Base-by-base conservation (phyloP, 2,113 vertebrate species). In the Rousettus leschenaultii region DNA sequence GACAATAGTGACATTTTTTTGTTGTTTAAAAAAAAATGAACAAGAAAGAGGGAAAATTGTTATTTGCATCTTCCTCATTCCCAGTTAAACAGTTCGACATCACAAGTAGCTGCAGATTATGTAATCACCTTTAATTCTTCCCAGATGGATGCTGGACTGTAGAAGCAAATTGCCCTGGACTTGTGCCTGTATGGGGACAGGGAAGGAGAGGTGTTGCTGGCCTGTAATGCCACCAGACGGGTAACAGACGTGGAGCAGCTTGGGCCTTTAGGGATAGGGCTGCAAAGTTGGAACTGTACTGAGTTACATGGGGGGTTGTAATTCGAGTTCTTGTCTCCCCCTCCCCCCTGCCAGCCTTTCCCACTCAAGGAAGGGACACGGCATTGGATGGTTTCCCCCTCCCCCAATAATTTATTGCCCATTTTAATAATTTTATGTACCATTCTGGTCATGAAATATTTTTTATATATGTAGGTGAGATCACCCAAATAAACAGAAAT, bases 101-200 rank as follows among this genome's bases (percentile, higher is more conserved):
- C 19, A 51, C 70, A 55, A 63, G 40, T 35, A 86, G 74, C 95
- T 93, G 70, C 68, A 33, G 86, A 84, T 57, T 86, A 38, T 89
- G 48, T 71, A 85, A 85, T 89, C 73, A 96, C 89, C 82, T 90
- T 90, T 94, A 45, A 91, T 94, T 94, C 88, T 70, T 43, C 96
- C 85, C 77, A 85, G 88, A 94, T 74, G 93, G 85, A 70, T 65
- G 55, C 61, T 22, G 7, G 68, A 18, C 85, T 68, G 4, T 30
- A 21, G 61, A 48, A 83, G 48, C 94, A 45, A 40, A 79, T 4
- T 63, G 80, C 66, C 68, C 84, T 82, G 71, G 84, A 78, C 43
- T 16, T 78, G 66, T 95, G 92, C 90, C 86, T 65, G 53, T 4
- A 6, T 6, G 2, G 45, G 55, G 55, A 48, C 61, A 38, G 89